Base-by-base conservation (phyloP, 2,888 invertebrate species). In the Drepanosiphum platanoidis region DNA sequence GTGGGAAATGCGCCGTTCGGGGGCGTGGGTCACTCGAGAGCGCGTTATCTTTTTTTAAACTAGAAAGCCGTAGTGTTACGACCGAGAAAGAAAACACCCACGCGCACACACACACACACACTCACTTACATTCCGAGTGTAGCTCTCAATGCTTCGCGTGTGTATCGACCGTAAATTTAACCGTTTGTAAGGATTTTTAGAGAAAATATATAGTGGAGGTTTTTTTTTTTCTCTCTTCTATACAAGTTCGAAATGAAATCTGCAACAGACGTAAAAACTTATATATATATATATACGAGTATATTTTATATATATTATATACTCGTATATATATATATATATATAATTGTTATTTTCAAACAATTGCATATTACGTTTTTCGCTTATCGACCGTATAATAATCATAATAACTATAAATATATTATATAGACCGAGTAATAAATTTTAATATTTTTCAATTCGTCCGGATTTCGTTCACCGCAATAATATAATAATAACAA, bases 111-210 rank as follows among this genome's bases (percentile, higher is more conserved):
- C n/a, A n/a, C n/a, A 52, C 5, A 22, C 52, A 4, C 64, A 2
- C 11, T 18, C 18, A 11, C 32, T 32, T 52, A 30, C 42, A 0
- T 32, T 1, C 42, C 7, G 42, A 30, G 39, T 15, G 27, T 27
- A 27, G 13, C 27, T 8, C 11, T 72, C 46, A 74, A 42, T 13
- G 42, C 42, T n/a, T n/a, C n/a, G 42, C 42, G 42, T 46, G 32
- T 74, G 22, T 74, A 74, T 52, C 34, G 74, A 74, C 74, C 46
- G 74, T 46, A 46, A 52, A 34, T 34, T 74, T 34, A 32, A 32
- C n/a, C 34, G 34, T 75, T 52, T 75, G 13, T 52, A 30, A 52
- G 32, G 52, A n/a, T 75, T 52, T 52, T 30, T 22, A n/a, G n/a
- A 13, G 32, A 34, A 75, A 52, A 22, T 75, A 75, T 32, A n/a